These are phyloP conservation scores for Ailuropoda melanoleuca DNA, from an alignment of 2,113 vertebrate species.

Conservation along the genomic window DNA sequence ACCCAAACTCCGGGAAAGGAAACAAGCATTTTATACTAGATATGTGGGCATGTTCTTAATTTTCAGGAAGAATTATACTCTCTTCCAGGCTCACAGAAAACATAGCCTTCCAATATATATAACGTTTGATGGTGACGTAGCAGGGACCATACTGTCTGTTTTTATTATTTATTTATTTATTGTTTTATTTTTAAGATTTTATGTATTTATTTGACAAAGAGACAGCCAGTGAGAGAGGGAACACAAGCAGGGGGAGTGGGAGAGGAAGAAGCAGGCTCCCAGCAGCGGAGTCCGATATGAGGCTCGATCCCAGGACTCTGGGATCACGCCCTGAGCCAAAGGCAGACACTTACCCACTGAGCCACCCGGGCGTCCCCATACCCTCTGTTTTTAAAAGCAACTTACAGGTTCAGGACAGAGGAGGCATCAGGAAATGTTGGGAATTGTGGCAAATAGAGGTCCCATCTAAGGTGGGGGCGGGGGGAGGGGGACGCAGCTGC, in stretches of 20 bases:
- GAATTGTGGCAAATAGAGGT: background rate
- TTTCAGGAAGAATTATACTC: background rate
- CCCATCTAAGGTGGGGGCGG: background rate
- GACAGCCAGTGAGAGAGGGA: no score
- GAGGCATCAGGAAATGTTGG: background rate
- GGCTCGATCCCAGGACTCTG: no score
- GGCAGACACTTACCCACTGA: no score
- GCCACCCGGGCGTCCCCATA: background rate
- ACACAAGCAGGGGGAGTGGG: no score
- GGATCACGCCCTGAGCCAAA: no score
- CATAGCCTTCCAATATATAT: background rate
- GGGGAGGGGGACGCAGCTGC: background rate
- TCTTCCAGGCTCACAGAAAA: background rate
- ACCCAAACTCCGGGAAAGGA: background rate
- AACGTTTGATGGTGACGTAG: background rate
- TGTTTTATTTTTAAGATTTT: no score
- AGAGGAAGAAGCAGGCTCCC: no score
- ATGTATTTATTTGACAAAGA: no score
- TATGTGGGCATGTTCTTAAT: background rate
- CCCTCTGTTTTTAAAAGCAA: background rate
- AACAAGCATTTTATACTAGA: background rate
- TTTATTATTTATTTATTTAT: background rate
- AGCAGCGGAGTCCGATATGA: no score
- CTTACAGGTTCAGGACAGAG: background rate
- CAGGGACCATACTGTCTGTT: background rate